phyloP scores from a whole-genome alignment of 2,797 vertebrate species.

The Octomys mimax region DNA sequence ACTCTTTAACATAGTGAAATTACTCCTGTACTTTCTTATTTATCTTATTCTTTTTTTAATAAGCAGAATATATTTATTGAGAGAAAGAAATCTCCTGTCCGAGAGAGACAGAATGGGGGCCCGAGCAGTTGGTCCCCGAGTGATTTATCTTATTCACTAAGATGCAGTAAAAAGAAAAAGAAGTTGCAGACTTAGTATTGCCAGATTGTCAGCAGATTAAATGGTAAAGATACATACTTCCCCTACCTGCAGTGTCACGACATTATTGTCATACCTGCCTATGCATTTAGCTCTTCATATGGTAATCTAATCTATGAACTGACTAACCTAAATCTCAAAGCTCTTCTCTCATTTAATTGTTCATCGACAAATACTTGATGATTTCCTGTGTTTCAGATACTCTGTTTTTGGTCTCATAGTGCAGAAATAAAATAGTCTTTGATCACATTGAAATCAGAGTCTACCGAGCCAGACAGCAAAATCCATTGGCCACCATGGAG shows the following conservation, averaged over 20 bases:
- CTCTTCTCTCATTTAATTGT: not conserved
- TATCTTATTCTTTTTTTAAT: not conserved
- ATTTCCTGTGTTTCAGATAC: not conserved
- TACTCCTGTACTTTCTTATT: not conserved
- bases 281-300: not conserved
- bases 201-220: not conserved
- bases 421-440: not conserved
- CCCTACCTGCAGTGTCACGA: not conserved
- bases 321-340: not conserved
- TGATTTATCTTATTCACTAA: not conserved
- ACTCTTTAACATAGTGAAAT: conserved; percentile 34
- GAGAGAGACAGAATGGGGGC: too few relatives aligned
- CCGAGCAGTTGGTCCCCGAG: too few relatives aligned
- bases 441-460: not conserved
- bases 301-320: not conserved
- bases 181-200: not conserved
- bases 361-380: not conserved
- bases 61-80: too few relatives aligned
- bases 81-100: too few relatives aligned
- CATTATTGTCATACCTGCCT: not conserved
- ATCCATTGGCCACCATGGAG: not conserved
- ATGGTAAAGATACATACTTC: not conserved
- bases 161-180: not conserved
- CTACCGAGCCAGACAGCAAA: not conserved
- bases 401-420: not conserved